Evolutionary conservation across 30 jellyfish, hydroid and myxozoan species (phyloP).

Genomic region (Sanderia malayensis): DNA sequence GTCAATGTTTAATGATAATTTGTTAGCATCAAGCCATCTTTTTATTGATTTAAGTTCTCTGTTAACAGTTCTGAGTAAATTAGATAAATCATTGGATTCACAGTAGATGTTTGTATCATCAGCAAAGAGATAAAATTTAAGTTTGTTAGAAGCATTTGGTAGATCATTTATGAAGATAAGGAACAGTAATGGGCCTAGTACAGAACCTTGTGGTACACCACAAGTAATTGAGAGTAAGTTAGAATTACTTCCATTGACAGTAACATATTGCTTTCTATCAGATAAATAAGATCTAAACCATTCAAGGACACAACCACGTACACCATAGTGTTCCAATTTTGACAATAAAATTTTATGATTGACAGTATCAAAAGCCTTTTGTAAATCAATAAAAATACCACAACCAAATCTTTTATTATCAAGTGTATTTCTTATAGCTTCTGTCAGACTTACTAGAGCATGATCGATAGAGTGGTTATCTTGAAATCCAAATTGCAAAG

Average conservation of each 20-base stretch:
- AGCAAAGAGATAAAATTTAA: conserved; percentile 29
- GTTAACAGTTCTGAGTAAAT: conserved; percentile 11
- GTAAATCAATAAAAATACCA: too few relatives aligned
- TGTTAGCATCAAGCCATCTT: conserved; percentile 19
- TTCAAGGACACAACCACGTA: conserved; percentile 52
- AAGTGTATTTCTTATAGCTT: conserved; percentile 48
- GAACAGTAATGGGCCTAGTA: conserved; percentile 29
- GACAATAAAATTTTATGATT: conserved; percentile 26
- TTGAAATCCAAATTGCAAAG: conserved; percentile 43
- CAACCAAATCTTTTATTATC: conserved; percentile 31
- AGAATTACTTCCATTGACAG: conserved; percentile 34
- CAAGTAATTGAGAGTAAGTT: conserved; percentile 11
- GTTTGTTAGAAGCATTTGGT: conserved; percentile 40
- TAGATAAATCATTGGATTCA: conserved; percentile 25
- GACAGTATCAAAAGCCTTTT: too few relatives aligned
- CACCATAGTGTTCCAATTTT: conserved; percentile 53
- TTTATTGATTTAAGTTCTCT: too few relatives aligned
- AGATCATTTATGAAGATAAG: conserved; percentile 26
- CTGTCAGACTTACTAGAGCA: conserved; percentile 51
- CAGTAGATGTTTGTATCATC: conserved; percentile 15
- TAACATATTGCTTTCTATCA: conserved; percentile 10
- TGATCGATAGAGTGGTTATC: conserved; percentile 19
- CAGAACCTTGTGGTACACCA: conserved; percentile 73
- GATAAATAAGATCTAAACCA: conserved; percentile 49
- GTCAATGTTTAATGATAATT: too few relatives aligned